phyloP scores from a whole-genome alignment of 2,888 invertebrate genomes.

The Diarsia rubi region DNA sequence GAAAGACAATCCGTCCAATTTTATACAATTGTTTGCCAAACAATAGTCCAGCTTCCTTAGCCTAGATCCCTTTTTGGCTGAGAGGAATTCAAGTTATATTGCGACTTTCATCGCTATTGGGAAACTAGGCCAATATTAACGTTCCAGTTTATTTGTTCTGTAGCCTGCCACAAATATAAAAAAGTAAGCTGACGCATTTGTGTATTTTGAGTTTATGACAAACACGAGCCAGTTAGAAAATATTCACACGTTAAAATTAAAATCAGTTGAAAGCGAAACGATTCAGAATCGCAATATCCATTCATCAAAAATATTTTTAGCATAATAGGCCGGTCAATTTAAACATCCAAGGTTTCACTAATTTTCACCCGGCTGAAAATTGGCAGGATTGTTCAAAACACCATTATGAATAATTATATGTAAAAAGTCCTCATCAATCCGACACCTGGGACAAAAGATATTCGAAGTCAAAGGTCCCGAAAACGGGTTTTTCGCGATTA shows the following conservation, averaged over 20 bases:
- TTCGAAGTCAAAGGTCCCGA: too few species aligned
- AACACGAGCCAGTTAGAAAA: conserved; percentile 20
- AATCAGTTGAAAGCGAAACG: conserved; percentile 39
- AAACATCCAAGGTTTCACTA: too few species aligned
- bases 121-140: conserved; percentile 1
- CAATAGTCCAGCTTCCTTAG: not conserved
- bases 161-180: conserved; percentile 9
- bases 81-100: conserved; percentile 7
- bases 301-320: conserved; percentile 48
- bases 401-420: too few species aligned
- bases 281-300: conserved; percentile 45
- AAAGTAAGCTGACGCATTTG: conserved; percentile 24
- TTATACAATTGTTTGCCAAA: not conserved
- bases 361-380: too few species aligned
- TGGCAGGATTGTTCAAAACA: too few species aligned
- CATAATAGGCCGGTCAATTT: too few species aligned
- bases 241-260: conserved; percentile 26
- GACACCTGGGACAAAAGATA: too few species aligned
- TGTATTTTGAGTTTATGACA: conserved; percentile 35
- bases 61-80: not conserved
- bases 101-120: not conserved
- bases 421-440: too few species aligned
- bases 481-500: too few species aligned
- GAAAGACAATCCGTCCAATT: not conserved
- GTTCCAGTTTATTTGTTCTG: conserved; percentile 7